Percentiles rank a stretch among this genome's conserved stretches.
These are phyloP conservation scores for Hypothenemus hampei DNA, from an alignment of 1,140 invertebrate species.

Conservation along the genomic window DNA sequence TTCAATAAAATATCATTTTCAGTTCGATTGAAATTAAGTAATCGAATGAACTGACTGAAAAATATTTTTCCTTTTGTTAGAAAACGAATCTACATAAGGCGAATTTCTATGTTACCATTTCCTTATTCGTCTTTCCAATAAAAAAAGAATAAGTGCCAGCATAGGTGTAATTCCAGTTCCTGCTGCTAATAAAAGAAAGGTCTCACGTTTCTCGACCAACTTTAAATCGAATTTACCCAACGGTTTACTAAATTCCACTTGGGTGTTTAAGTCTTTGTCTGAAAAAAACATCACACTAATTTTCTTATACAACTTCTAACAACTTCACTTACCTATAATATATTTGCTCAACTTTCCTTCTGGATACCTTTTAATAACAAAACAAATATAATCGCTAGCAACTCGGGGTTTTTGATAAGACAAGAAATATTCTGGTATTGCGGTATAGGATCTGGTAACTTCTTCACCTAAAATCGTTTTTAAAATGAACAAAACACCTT, in stretches of 20 bases:
- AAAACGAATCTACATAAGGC: not conserved
- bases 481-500: too few species aligned
- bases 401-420: slow-evolving; percentile 33
- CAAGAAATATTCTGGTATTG: slow-evolving; percentile 57
- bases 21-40: slow-evolving; percentile 81
- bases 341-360: slow-evolving; percentile 66
- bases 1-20: slow-evolving; percentile 72
- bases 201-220: slow-evolving; percentile 51
- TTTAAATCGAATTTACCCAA: slow-evolving; percentile 53
- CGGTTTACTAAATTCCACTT: slow-evolving; percentile 56
- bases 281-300: too few species aligned
- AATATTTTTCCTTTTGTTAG: not conserved
- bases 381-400: slow-evolving; percentile 51
- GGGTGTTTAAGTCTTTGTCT: slow-evolving; percentile 51
- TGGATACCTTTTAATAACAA: slow-evolving; percentile 76
- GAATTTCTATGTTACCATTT: slow-evolving; percentile 56
- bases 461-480: slow-evolving; percentile 54
- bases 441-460: slow-evolving; percentile 75
- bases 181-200: slow-evolving; percentile 72
- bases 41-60: slow-evolving; percentile 62
- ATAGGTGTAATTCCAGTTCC: slow-evolving; percentile 88
- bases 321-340: slow-evolving; percentile 24
- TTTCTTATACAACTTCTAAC: too few species aligned
- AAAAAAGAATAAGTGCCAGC: slow-evolving; percentile 62
- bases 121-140: slow-evolving; percentile 57